These are phyloP conservation scores for Onychostruthus taczanowskii DNA, from an alignment of 2,113 vertebrate species.

Conservation along the genomic window DNA sequence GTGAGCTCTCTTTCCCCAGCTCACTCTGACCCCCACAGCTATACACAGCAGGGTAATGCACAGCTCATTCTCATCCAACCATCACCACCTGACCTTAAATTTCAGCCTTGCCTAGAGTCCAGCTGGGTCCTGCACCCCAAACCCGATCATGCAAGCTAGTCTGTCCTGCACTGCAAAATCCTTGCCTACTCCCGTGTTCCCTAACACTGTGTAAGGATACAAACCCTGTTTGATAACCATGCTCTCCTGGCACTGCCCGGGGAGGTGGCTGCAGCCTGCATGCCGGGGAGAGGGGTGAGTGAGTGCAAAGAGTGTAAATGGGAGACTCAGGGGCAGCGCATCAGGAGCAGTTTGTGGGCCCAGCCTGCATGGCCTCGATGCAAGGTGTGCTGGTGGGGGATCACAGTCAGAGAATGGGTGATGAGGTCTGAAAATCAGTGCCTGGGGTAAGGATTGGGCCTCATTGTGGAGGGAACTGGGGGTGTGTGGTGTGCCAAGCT, in stretches of 20 bases:
- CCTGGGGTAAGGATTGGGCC: too few relatives aligned
- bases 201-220: too few relatives aligned
- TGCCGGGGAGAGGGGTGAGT: not conserved
- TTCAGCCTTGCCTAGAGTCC: not conserved
- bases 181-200: not conserved
- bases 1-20: not conserved
- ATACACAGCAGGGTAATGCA: not conserved
- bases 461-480: not conserved
- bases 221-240: not conserved
- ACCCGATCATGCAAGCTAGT: too few relatives aligned
- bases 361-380: not conserved
- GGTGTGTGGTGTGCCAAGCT: fast-evolving
- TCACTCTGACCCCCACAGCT: not conserved
- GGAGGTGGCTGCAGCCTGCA: not conserved
- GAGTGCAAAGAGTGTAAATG: not conserved
- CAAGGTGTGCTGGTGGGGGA: too few relatives aligned
- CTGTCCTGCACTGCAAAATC: not conserved
- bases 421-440: too few relatives aligned
- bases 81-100: not conserved
- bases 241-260: fast-evolving
- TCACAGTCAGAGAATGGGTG: not conserved
- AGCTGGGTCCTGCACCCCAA: not conserved
- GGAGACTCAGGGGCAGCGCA: fast-evolving
- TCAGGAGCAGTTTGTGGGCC: too few relatives aligned
- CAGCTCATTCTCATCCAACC: not conserved